These are phyloP conservation scores for Panthera leo DNA, from an alignment of 2,113 vertebrate genomes.

Conservation along the genomic window DNA sequence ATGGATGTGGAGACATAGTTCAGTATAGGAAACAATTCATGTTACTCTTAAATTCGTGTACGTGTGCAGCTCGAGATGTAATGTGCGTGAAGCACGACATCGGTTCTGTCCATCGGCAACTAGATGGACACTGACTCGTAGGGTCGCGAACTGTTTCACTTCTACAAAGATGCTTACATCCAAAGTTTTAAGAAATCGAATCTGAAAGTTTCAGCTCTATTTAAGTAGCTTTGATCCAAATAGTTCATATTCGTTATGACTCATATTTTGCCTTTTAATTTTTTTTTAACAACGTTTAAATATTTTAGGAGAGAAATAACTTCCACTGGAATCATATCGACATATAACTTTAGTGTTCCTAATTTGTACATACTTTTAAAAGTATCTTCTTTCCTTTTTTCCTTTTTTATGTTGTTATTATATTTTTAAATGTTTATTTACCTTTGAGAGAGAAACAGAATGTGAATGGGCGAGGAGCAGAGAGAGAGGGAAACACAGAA, in stretches of 20 bases:
- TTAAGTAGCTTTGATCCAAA: neutral
- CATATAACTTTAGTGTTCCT: neutral
- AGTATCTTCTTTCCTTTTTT: too few species aligned
- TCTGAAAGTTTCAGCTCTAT: neutral
- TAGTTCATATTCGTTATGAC: neutral
- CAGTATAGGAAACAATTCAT: neutral
- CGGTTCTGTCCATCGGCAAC: neutral
- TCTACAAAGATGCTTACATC: neutral
- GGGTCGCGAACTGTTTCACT: neutral
- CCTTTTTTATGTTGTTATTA: too few species aligned
- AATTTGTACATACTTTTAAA: neutral
- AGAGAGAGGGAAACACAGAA: too few species aligned
- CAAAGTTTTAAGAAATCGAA: neutral
- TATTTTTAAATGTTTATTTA: too few species aligned
- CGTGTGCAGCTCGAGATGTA: neutral
- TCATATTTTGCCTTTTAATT: neutral
- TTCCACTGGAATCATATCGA: neutral
- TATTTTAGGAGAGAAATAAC: neutral
- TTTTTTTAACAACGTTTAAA: neutral
- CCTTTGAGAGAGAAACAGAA: too few species aligned
- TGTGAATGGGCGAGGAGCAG: too few species aligned
- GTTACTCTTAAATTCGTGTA: neutral
- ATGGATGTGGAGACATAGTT: neutral
- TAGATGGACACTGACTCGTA: neutral
- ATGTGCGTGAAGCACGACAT: too few species aligned